phyloP scores from a whole-genome alignment of 2,797 vertebrate species.

The Enteromius radiatus region DNA sequence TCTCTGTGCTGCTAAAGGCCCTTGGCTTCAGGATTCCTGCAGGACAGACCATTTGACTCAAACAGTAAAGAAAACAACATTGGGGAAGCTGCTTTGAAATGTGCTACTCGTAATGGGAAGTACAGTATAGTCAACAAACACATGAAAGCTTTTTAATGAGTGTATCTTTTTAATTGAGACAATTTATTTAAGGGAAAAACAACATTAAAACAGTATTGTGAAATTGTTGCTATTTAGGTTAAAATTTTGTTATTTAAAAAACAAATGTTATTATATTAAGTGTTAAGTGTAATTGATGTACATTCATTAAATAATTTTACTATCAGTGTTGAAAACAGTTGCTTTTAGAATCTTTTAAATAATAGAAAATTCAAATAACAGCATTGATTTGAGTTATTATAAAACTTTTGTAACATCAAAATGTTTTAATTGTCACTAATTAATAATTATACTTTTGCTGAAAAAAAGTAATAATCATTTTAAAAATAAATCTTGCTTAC shows the following conservation, averaged over 20 bases:
- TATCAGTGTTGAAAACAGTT: not conserved
- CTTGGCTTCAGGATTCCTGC: conserved; percentile 40
- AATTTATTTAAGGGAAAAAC: no score
- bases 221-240: not conserved
- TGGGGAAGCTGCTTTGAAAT: conserved; percentile 1
- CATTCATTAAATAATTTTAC: not conserved
- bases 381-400: not conserved
- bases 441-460: not conserved
- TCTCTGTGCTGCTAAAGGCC: conserved; percentile 38
- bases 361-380: not conserved
- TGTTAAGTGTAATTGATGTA: not conserved
- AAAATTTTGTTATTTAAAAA: no score
- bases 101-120: not conserved
- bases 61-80: not conserved
- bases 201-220: not conserved
- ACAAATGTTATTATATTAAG: no score
- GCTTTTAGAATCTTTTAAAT: not conserved
- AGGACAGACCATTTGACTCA: not conserved
- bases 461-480: not conserved
- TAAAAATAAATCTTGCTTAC: not conserved
- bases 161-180: not conserved
- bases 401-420: not conserved
- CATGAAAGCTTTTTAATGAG: not conserved
- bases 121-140: not conserved
- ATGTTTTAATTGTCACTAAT: not conserved